Evolutionary conservation across 2,888 invertebrate genomes (phyloP).

Genomic region (Hoplodrina blanda): DNA sequence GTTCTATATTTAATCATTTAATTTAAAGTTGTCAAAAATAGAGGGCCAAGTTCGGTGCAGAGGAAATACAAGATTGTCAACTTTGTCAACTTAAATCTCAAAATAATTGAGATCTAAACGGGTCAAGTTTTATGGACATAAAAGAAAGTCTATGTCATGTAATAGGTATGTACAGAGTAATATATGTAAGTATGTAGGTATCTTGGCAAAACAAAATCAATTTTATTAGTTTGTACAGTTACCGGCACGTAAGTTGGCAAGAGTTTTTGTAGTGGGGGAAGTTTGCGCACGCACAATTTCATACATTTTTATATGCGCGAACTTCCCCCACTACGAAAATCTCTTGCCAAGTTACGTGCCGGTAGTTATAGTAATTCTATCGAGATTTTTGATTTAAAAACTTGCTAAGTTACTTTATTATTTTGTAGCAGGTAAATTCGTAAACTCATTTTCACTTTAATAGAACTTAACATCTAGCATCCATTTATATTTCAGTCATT

Average conservation of each 20-base stretch:
- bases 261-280: too few species aligned
- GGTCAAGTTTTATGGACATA: background rate
- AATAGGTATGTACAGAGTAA: background rate
- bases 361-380: too few species aligned
- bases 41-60: background rate
- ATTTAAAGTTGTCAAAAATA: background rate
- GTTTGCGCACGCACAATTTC: too few species aligned
- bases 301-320: too few species aligned
- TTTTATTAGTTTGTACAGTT: background rate
- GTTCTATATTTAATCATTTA: background rate
- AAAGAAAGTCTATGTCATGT: background rate
- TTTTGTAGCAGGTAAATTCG: background rate
- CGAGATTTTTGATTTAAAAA: too few species aligned
- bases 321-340: too few species aligned
- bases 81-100: too few species aligned
- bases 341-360: too few species aligned
- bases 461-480: background rate
- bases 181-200: too few species aligned
- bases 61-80: background rate
- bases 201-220: background rate
- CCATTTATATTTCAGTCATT: background rate
- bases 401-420: too few species aligned
- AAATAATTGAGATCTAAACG: too few species aligned
- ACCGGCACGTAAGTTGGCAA: too few species aligned
- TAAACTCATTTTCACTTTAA: background rate